Base-by-base conservation (phyloP, 2,797 vertebrate genomes). In the Trachurus trachurus region DNA sequence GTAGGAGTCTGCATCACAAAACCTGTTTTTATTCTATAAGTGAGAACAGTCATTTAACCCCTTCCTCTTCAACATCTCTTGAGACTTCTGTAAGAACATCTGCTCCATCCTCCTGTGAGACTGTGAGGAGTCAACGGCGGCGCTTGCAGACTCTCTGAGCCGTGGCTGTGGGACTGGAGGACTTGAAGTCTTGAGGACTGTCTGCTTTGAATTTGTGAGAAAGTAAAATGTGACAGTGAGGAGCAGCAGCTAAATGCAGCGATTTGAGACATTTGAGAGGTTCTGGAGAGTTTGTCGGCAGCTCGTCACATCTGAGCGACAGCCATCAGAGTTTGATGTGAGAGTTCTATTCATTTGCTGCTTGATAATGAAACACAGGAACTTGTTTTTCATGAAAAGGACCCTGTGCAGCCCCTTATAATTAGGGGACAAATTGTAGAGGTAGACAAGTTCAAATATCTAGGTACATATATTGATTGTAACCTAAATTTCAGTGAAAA, bases 241-340 rank as follows among this genome's bases (percentile, higher is more conserved):
- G 52, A 73, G 31, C 4, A 73, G 31, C 4, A 9, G 22, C 44
- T 11, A 9, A 9, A 37, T 13, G 50, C 31, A 65, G 62, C 19
- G 7, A n/a, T n/a, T 9, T 21, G 2, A 9, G 2, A n/a, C 17
- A 1, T n/a, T n/a, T n/a, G n/a, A n/a, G n/a, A 8, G 42, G 57
- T 21, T 58, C 19, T 42, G 26, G 2, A 29, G 45, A 10, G 9
- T 29, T 44, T 21, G 6, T 42, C 5, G 56, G 52, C 74, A 26
- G 71, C 74, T 73, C 77, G 73, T 69, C 40, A 42, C 10, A 40
- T 40, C 39, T 40, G 39, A 40, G 39, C 8, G 39, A 40, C 9
- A 2, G 3, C 39, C 39, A 40, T 40, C 39, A 1, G 26, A 40
- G 9, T 42, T 42, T 42, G 40, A 42, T 42, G 10, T 42, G 42